These are phyloP conservation scores for Danio choprae DNA, from an alignment of 2,797 vertebrate genomes.

Conservation along the genomic window DNA sequence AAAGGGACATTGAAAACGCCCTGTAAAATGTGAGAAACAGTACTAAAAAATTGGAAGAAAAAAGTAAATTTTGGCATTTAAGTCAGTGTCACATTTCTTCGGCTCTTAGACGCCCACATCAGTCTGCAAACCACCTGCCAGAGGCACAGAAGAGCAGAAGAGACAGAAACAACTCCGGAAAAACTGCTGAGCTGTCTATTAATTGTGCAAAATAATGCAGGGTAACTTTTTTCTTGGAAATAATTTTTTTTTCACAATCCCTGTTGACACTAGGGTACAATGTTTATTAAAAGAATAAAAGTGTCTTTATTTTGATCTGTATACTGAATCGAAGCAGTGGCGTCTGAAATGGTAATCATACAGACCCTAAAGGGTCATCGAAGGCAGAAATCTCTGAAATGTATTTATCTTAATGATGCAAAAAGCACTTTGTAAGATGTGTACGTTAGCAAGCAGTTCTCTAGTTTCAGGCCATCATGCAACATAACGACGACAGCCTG, in stretches of 20 bases:
- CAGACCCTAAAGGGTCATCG: neutral
- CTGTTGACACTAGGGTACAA: neutral
- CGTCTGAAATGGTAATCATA: neutral
- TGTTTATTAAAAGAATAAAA: conserved; percentile 6
- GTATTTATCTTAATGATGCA: neutral
- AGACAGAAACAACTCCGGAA: neutral
- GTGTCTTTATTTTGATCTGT: neutral
- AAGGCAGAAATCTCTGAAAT: neutral
- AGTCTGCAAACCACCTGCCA: conserved; percentile 17
- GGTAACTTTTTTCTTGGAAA: neutral
- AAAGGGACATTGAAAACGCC: conserved; percentile 12
- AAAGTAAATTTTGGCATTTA: conserved; percentile 29
- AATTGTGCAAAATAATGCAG: neutral
- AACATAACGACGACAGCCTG: neutral
- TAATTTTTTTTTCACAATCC: neutral
- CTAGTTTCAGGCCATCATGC: neutral
- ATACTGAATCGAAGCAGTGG: neutral
- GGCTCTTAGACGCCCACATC: conserved; percentile 21
- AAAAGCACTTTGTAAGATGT: conserved; percentile 3
- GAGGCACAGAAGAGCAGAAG: conserved; percentile 1
- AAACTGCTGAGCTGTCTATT: conserved; percentile 4
- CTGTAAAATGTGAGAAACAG: neutral
- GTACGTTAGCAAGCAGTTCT: neutral
- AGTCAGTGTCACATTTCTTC: conserved; percentile 51
- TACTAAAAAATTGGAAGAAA: neutral